Evolutionary conservation across 2,888 invertebrate genomes (phyloP).

Genomic region (Sarcophaga rosellei): DNA sequence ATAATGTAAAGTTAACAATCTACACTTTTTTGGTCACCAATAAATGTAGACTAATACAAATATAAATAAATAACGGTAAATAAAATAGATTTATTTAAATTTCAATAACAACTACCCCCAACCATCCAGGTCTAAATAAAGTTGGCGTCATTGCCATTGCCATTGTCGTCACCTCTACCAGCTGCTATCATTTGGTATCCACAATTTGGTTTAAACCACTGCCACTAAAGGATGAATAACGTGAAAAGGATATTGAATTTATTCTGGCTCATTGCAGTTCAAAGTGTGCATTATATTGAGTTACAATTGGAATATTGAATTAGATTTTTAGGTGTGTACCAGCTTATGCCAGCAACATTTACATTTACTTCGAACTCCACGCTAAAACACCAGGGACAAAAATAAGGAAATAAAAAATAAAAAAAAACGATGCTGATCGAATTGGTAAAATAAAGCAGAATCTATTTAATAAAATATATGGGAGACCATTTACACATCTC

Average conservation of each 20-base stretch:
- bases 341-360: constrained; percentile 24
- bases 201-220: constrained; percentile 24
- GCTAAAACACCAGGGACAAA: not conserved
- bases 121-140: constrained; percentile 18
- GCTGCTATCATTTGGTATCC: constrained; percentile 20
- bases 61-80: not conserved
- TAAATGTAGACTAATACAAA: not conserved
- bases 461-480: not conserved
- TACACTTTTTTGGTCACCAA: not conserved
- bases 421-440: too few relatives aligned
- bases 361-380: not conserved
- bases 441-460: not conserved
- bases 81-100: not conserved
- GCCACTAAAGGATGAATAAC: constrained; percentile 50
- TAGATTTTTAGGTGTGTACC: constrained; percentile 55
- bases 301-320: constrained; percentile 69
- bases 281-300: constrained; percentile 68
- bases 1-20: constrained; percentile 34
- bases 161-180: not conserved
- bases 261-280: constrained; percentile 70
- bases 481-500: not conserved
- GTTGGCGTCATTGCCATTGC: constrained; percentile 7
- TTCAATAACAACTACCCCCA: not conserved
- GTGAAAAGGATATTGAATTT: constrained; percentile 69
- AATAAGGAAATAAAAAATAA: not conserved